Conservation (phyloP, 1,140 invertebrate genomes). For the Eulimnadia texana region DNA sequence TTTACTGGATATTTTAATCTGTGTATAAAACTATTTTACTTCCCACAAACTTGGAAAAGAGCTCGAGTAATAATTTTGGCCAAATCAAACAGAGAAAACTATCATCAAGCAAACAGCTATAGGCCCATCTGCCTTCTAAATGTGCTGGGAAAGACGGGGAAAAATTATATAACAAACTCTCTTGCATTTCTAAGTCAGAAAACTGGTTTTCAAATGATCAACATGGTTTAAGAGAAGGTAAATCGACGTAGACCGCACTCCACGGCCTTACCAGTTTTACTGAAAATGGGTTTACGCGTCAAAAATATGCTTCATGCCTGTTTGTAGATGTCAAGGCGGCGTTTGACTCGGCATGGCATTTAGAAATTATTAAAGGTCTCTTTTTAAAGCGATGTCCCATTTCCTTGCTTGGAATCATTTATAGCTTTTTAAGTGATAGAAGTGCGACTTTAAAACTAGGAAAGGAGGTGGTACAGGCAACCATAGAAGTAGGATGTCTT, state of each 20-base stretch:
- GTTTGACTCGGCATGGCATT: background rate
- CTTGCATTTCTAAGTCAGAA: too few relatives aligned
- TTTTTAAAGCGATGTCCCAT: background rate
- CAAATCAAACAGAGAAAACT: background rate
- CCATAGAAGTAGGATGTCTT: background rate
- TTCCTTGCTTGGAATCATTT: background rate
- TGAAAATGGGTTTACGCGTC: background rate
- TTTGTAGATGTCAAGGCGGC: background rate
- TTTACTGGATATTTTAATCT: background rate
- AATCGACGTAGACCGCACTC: background rate
- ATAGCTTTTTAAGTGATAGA: background rate
- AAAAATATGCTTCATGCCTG: background rate
- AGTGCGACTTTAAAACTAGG: too few relatives aligned
- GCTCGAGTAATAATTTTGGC: background rate
- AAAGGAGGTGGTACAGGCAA: too few relatives aligned
- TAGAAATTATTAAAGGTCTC: background rate
- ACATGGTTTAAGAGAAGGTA: background rate
- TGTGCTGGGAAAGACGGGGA: background rate
- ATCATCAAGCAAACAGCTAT: background rate
- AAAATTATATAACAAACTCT: background rate
- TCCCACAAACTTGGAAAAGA: too few relatives aligned
- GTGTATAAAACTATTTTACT: background rate
- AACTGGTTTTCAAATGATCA: background rate
- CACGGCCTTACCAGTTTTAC: background rate
- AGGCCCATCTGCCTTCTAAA: too few relatives aligned